A percentile compares a stretch with the other conserved stretches of the same genome.
These are phyloP conservation scores for Diplodus sargus DNA, from an alignment of 2,797 vertebrate species.

Conservation along the genomic window DNA sequence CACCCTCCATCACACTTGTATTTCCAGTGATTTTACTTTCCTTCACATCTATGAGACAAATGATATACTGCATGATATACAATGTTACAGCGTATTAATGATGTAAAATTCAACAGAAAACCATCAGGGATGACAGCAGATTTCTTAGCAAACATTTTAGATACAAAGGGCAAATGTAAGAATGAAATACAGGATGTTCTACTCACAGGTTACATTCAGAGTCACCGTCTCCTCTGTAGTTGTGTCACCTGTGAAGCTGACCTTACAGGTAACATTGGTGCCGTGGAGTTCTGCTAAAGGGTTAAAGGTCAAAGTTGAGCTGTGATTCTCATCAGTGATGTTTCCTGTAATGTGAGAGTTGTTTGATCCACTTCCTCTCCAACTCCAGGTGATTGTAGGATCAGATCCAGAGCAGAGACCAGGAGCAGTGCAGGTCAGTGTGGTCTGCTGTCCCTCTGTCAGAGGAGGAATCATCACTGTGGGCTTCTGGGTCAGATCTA, in stretches of 20 bases:
- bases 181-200: background rate
- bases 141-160: background rate
- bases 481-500: slow-evolving; percentile 57
- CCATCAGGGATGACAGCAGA: background rate
- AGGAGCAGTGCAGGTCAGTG: slow-evolving; percentile 21
- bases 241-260: background rate
- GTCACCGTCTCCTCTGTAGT: slow-evolving; percentile 7
- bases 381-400: slow-evolving; percentile 57
- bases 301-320: slow-evolving; percentile 33
- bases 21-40: slow-evolving; percentile 7
- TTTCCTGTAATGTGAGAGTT: background rate
- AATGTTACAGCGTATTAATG: background rate
- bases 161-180: background rate
- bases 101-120: background rate
- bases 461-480: slow-evolving; percentile 43
- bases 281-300: background rate
- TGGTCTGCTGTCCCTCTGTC: slow-evolving; percentile 41
- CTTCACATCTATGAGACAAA: slow-evolving; percentile 46
- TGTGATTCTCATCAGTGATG: background rate
- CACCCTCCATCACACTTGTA: slow-evolving; percentile 42
- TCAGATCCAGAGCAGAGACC: slow-evolving; percentile 49
- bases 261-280: slow-evolving; percentile 13
- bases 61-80: background rate
- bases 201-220: slow-evolving; percentile 26
- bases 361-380: slow-evolving; percentile 12